These are phyloP conservation scores for Hippasteria phrygiana DNA, from an alignment of 53 echinoderm and acorn worm genomes.

Conservation along the genomic window DNA sequence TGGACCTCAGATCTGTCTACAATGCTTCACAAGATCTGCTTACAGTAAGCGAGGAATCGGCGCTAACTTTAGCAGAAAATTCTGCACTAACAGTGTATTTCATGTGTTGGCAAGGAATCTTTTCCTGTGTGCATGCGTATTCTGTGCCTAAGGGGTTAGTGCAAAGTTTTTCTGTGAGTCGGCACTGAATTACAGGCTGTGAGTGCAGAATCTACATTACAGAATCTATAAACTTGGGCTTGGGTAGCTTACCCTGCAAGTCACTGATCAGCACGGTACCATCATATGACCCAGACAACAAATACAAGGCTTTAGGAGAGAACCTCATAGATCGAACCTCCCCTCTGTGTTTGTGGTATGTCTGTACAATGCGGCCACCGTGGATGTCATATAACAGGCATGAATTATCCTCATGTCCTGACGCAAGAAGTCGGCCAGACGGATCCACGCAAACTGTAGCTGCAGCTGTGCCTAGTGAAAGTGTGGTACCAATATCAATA, in stretches of 20 bases:
- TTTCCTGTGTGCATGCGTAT: no score
- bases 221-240: background rate
- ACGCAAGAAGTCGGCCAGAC: conserved; percentile 88
- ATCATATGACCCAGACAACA: conserved; percentile 96
- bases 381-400: conserved; percentile 96
- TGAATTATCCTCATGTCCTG: conserved; percentile 90
- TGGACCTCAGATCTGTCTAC: no score
- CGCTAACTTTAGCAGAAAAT: no score
- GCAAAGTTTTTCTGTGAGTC: no score
- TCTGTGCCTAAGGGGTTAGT: no score
- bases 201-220: background rate
- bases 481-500: no score
- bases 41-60: no score
- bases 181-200: no score
- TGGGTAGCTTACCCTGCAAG: conserved; percentile 79
- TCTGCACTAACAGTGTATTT: no score
- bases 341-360: conserved; percentile 81
- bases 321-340: conserved; percentile 91
- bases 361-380: conserved; percentile 92
- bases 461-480: conserved; percentile 76
- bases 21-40: no score
- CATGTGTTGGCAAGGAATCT: no score
- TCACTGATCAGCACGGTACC: conserved; percentile 83
- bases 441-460: conserved; percentile 94
- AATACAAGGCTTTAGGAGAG: conserved; percentile 87